Evolutionary conservation across 2,888 invertebrate genomes (phyloP).

Genomic region (Uropetala carovei): DNA sequence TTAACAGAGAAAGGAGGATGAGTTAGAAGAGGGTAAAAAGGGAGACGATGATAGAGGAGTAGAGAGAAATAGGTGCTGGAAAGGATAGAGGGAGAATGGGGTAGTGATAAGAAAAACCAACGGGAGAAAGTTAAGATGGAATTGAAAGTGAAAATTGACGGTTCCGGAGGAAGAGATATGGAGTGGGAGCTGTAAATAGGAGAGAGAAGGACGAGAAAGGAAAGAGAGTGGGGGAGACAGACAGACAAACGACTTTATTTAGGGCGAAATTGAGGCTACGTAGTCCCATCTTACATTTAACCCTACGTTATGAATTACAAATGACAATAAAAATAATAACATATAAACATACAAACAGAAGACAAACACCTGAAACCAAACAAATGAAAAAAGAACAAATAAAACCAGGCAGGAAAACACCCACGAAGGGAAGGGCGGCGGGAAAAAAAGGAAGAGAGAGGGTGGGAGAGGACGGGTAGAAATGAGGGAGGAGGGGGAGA

Average conservation of each 20-base stretch:
- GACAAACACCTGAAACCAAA: too few species aligned
- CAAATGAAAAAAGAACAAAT: too few species aligned
- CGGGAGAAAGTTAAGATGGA: background rate
- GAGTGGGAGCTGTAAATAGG: background rate
- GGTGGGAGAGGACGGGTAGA: background rate
- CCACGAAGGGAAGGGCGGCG: too few species aligned
- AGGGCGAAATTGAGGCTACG: too few species aligned
- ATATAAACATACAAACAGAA: too few species aligned
- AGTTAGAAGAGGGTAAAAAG: background rate
- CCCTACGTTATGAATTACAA: too few species aligned
- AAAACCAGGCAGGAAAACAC: too few species aligned
- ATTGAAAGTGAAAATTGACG: background rate
- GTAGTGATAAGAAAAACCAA: slow-evolving; percentile 21
- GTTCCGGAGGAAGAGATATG: background rate
- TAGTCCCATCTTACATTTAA: too few species aligned
- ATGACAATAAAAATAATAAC: too few species aligned
- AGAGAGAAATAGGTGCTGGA: background rate
- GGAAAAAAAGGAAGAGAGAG: background rate
- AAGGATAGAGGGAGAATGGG: background rate
- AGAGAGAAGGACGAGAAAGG: background rate
- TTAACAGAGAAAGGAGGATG: background rate
- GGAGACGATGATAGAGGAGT: background rate
- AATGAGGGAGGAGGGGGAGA: background rate
- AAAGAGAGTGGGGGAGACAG: background rate
- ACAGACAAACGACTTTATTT: too few species aligned